phyloP scores from a whole-genome alignment of 2,797 vertebrate species.

The Hoplostethus mediterraneus region DNA sequence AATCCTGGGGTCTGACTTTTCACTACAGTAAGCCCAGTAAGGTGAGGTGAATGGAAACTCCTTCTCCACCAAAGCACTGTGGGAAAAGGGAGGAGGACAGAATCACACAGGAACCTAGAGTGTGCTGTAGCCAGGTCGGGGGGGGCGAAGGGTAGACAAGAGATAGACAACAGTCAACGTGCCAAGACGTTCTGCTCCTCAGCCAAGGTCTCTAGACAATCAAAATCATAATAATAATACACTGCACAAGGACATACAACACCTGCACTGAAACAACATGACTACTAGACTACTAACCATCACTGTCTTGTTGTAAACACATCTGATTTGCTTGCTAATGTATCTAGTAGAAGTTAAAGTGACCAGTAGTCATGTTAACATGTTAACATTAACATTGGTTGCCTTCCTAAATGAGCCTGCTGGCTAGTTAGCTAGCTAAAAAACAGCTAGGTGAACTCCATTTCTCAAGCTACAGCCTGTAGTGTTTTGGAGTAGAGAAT shows the following conservation, averaged over 20 bases:
- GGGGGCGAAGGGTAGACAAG: slow-evolving; percentile 22
- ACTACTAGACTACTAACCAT: not conserved
- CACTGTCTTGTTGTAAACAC: too few relatives aligned
- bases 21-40: slow-evolving; percentile 14
- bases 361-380: too few relatives aligned
- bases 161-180: slow-evolving; percentile 30
- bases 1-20: slow-evolving; percentile 17
- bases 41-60: slow-evolving; percentile 27
- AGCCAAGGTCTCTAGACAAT: slow-evolving; percentile 23
- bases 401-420: too few relatives aligned
- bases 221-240: slow-evolving; percentile 49
- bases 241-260: slow-evolving; percentile 32
- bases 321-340: too few relatives aligned
- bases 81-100: slow-evolving; percentile 56
- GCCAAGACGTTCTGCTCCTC: slow-evolving; percentile 36
- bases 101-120: slow-evolving; percentile 57
- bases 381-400: too few relatives aligned
- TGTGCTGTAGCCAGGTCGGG: slow-evolving; percentile 30
- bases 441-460: too few relatives aligned
- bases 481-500: too few relatives aligned
- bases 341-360: too few relatives aligned
- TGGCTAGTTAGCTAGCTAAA: too few relatives aligned
- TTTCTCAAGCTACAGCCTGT: too few relatives aligned
- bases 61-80: slow-evolving; percentile 50
- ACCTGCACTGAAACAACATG: slow-evolving; percentile 22